phyloP scores from a whole-genome alignment of 53 echinoderm and acorn worm species.

The Henricia sp. region DNA sequence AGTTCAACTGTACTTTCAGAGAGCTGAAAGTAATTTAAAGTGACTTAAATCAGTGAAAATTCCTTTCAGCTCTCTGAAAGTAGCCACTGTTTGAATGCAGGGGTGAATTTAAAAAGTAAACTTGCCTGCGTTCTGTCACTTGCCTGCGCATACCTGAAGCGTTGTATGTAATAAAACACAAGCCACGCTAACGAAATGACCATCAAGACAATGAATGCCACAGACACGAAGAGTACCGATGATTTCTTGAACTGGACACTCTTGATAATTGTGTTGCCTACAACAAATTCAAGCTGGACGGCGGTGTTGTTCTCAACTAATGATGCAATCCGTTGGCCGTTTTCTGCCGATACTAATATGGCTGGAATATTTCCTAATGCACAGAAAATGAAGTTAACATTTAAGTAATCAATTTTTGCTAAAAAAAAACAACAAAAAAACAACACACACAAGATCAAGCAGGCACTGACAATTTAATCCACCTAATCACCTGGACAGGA shows the following conservation, averaged over 20 bases:
- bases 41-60: no score
- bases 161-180: constrained; percentile 97
- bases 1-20: no score
- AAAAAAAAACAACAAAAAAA: no score
- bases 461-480: no score
- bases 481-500: no score
- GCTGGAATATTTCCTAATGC: constrained; percentile 80
- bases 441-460: no score
- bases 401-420: no score
- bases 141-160: constrained; percentile 92
- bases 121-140: constrained; percentile 96
- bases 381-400: no score
- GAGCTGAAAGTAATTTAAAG: no score
- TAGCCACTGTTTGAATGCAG: no score
- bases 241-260: constrained; percentile 85
- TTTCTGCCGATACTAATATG: constrained; percentile 62
- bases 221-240: constrained; percentile 88
- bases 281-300: constrained; percentile 69
- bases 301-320: constrained; percentile 78
- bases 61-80: no score
- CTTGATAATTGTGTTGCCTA: constrained; percentile 79
- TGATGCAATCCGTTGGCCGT: constrained; percentile 60
- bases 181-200: constrained; percentile 97
- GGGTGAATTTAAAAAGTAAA: no score
- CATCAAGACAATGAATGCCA: constrained; percentile 96